Evolutionary conservation across 1,140 invertebrate species (phyloP).

Genomic region (Meloidogyne hapla): DNA sequence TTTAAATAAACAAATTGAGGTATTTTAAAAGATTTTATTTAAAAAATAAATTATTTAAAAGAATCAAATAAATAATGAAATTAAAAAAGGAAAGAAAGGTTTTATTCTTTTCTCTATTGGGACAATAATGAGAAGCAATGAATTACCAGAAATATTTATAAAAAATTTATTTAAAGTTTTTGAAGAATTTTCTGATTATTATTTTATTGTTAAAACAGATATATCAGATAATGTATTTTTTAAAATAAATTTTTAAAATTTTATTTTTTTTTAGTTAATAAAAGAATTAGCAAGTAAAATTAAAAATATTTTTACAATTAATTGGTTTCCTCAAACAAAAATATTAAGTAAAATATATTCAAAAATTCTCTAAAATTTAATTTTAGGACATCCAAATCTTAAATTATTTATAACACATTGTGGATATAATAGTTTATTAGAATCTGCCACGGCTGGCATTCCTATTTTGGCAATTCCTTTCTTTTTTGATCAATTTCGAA

Average conservation of each 20-base stretch:
- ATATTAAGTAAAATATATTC: constrained; percentile 13
- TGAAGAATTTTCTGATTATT: constrained; percentile 27
- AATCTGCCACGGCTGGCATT: constrained; percentile 35
- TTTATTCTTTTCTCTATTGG: constrained; percentile 42
- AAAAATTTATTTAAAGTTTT: constrained; percentile 34
- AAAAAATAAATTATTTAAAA: neutral
- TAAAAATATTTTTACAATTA: constrained; percentile 27
- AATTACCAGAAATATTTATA: constrained; percentile 29
- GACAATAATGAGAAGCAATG: constrained; percentile 21
- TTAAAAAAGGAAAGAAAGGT: constrained; percentile 39
- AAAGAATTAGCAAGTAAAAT: neutral
- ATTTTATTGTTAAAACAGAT: constrained; percentile 46
- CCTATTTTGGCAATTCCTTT: constrained; percentile 42
- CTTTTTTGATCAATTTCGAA: constrained; percentile 39
- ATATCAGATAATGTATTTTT: constrained; percentile 36
- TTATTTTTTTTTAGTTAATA: constrained; percentile 14
- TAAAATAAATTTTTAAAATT: neutral
- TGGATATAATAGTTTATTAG: constrained; percentile 45
- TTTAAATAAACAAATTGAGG: neutral
- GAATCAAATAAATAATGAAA: constrained; percentile 30
- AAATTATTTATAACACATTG: constrained; percentile 45
- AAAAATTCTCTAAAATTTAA: neutral
- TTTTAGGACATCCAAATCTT: constrained; percentile 26
- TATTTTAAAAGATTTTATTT: constrained; percentile 21
- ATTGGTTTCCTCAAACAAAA: constrained; percentile 27